Evolutionary conservation across 92 coral and sea anemone genomes (phyloP).

Genomic region (Palythoa heliodiscus): DNA sequence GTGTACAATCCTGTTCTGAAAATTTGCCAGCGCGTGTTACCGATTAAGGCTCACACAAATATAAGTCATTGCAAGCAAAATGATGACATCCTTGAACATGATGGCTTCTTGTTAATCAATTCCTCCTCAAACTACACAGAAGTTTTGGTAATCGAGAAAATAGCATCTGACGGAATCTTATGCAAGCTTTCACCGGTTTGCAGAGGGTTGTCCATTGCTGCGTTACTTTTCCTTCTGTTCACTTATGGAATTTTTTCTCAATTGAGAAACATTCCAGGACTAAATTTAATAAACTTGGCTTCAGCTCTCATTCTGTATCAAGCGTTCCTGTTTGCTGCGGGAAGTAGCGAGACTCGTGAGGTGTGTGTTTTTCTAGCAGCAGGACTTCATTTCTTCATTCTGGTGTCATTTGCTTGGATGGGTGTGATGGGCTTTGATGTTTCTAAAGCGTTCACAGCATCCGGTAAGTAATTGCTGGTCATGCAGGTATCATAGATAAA

Average conservation of each 20-base stretch:
- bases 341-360: not conserved
- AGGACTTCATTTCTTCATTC: constrained; percentile 31
- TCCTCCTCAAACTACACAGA: no score
- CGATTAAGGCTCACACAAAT: no score
- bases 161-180: not conserved
- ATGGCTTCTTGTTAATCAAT: not conserved
- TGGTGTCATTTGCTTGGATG: constrained; percentile 57
- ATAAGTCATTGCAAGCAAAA: no score
- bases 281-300: not conserved
- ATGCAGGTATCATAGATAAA: no score
- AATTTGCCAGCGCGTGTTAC: not conserved
- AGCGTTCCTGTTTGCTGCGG: not conserved
- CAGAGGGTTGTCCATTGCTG: not conserved
- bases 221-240: constrained; percentile 2
- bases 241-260: constrained; percentile 1
- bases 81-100: not conserved
- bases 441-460: constrained; percentile 41
- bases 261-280: constrained; percentile 16
- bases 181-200: not conserved
- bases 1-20: not conserved
- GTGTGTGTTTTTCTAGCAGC: constrained; percentile 25
- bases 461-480: constrained; percentile 29
- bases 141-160: not conserved
- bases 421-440: constrained; percentile 48
- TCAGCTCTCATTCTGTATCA: not conserved